Evolutionary conservation across 2,113 vertebrate species (phyloP), one percentile per base, ranked within the genome.

Genomic region (Rhegmatorhina hoffmannsi): DNA sequence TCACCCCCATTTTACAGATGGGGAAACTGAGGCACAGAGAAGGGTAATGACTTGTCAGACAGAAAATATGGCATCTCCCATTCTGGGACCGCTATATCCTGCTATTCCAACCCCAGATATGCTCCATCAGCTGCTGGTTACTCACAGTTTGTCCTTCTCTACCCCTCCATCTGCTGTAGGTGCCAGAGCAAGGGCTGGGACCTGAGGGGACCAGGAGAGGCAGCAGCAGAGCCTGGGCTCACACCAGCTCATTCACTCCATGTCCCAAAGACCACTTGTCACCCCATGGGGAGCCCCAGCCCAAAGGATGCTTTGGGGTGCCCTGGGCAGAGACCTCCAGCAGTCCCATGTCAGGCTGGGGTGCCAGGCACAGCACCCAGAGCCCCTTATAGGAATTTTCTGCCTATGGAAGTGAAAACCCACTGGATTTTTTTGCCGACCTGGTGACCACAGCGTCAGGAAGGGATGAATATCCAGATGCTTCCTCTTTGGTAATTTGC

Each of bases 401-500:
- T 70, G 28, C 47, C 43, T 44, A 3, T 15, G 29, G 82, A 73
- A 80, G 17, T 52, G 56, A 84, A 86, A 94, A 34, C 38, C 34
- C 63, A 34, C 33, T 0, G 0, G 72, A 11, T 17, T 28, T 69
- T 87, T 94, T 70, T 59, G n/a, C 31, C 4, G 3, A 13, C 17
- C 58, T 69, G 63, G 28, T 13, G 56, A 77, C 49, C 74, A 28
- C n/a, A 52, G 44, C 1, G 0, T 56, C 58, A 62, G 49, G 49
- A 90, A 25, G n/a, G 49, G 83, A 46, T 34, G 40, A 73, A 52
- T 28, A n/a, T 50, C 50, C 25, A 20, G 53, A 52, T 2, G 10
- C 28, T 60, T 87, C 77, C 72, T 91, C 93, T 96, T 95, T 95
- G 92, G 92, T 84, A 29, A 59, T 67, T 36, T 75, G 55, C 84